Base-by-base conservation (phyloP, 2,797 vertebrate genomes). In the Danio tinwini region DNA sequence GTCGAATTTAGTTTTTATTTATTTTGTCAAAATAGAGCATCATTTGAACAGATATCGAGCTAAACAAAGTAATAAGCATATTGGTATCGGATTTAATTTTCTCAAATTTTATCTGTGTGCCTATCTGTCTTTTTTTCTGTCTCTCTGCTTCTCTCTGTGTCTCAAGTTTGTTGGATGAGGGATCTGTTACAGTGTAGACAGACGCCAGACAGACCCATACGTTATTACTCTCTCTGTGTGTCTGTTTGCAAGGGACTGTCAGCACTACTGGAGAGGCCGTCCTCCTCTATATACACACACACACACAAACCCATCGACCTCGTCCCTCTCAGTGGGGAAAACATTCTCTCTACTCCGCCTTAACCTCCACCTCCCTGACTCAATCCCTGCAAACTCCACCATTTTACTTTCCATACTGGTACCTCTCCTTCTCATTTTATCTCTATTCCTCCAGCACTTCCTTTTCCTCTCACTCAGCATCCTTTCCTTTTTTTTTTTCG, bases 271-370 rank as follows among this genome's bases (percentile, higher is more conserved):
- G 87, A 87, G 86, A 86, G 88, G 88, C 90, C 90, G 81, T 44
- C 50, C 69, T 78, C 45, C 37, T 61, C 68, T 88, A 83, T 90
- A 91, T 87, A 67, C 64, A 67, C 45, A 55, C 83, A 69, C 87
- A 81, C 78, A 85, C 29, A 74, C 86, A 86, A 94, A 93, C 93
- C 86, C 91, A 88, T 78, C 91, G 91, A 92, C 92, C 93, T 68
- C 14, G 29, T 78, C 82, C 81, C 86, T 82, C 83, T 81, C 78
- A 67, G 88, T 88, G 88, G 88, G 76, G 82, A 89, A 89, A 91
- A 90, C 88, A 89, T 77, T 72, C 78, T 64, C 75, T 5, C 85
- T 87, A 85, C 87, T 59, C 83, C 82, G 84, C 82, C 86, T 56
- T 42, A 55, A 68, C 56, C 59, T 65, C 45, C 64, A 47, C 65